Conservation (phyloP, 2,797 vertebrate genomes). For the Enteromius viviparus region DNA sequence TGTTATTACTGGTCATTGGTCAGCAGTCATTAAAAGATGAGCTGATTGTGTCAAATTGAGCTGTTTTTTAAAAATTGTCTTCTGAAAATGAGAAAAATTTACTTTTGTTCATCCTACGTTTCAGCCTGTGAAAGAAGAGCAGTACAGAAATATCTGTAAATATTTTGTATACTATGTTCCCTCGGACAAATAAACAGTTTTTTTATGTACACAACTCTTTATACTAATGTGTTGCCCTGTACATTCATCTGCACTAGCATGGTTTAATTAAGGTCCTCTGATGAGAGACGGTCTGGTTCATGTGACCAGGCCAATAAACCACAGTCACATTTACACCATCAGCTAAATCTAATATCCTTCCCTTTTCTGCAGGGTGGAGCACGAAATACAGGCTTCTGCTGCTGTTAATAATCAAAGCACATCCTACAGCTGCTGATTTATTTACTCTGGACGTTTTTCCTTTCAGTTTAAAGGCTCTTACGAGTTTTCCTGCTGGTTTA, state of each 20-base stretch:
- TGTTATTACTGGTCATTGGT: not conserved
- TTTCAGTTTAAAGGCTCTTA: not conserved
- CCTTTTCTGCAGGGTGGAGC: not conserved
- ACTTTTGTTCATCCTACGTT: not conserved
- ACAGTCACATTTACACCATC: conserved; percentile 46
- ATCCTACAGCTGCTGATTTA: no score
- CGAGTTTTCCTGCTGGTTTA: not conserved
- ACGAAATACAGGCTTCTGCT: not conserved
- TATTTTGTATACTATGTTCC: conserved; percentile 56
- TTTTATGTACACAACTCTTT: conserved; percentile 20
- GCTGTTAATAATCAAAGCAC: no score
- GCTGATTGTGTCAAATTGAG: not conserved
- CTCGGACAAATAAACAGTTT: conserved; percentile 59
- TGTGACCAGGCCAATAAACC: conserved; percentile 40
- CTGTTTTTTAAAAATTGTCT: not conserved
- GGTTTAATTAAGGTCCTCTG: not conserved
- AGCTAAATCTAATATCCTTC: conserved; percentile 47
- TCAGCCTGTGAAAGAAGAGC: not conserved
- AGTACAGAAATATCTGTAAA: conserved; percentile 57
- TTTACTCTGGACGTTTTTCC: no score
- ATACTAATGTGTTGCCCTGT: not conserved
- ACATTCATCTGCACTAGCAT: not conserved
- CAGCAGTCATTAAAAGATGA: not conserved
- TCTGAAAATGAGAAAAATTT: not conserved
- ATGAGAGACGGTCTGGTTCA: conserved; percentile 48